Evolutionary conservation across 2,113 vertebrate species (phyloP).

Genomic region (Bufo bufo): DNA sequence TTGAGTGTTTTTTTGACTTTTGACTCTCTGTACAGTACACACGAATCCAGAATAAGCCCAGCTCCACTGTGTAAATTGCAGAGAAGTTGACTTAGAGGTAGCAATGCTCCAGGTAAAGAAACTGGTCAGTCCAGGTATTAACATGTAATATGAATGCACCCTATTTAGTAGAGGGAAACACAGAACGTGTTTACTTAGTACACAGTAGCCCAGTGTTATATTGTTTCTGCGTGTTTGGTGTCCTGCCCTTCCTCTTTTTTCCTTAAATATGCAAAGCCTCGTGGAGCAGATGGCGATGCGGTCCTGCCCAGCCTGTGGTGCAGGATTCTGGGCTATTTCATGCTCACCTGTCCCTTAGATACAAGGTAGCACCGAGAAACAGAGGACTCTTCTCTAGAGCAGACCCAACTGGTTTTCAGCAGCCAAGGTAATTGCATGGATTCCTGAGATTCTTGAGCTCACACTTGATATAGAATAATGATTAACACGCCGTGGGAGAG

Average conservation of each 20-base stretch:
- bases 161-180: background rate
- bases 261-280: constrained; percentile 48
- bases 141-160: background rate
- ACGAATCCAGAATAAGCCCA: background rate
- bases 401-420: constrained; percentile 60
- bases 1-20: too few relatives aligned
- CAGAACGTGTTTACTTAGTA: constrained; percentile 28
- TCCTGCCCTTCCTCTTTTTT: constrained; percentile 66
- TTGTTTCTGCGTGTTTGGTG: constrained; percentile 48
- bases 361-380: background rate
- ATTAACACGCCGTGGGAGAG: constrained; percentile 64
- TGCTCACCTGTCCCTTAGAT: constrained; percentile 66
- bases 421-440: constrained; percentile 71
- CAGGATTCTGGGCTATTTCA: constrained; percentile 59
- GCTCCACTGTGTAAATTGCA: background rate
- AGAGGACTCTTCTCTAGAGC: constrained; percentile 59
- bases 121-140: background rate
- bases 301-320: background rate
- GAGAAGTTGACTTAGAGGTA: background rate
- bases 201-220: constrained; percentile 11
- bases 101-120: background rate
- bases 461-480: constrained; percentile 62
- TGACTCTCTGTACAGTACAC: too few relatives aligned
- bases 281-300: constrained; percentile 6
- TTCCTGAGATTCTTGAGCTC: constrained; percentile 66